Base-by-base conservation (phyloP, 2,113 vertebrate species). In the Ochotona curzoniae region DNA sequence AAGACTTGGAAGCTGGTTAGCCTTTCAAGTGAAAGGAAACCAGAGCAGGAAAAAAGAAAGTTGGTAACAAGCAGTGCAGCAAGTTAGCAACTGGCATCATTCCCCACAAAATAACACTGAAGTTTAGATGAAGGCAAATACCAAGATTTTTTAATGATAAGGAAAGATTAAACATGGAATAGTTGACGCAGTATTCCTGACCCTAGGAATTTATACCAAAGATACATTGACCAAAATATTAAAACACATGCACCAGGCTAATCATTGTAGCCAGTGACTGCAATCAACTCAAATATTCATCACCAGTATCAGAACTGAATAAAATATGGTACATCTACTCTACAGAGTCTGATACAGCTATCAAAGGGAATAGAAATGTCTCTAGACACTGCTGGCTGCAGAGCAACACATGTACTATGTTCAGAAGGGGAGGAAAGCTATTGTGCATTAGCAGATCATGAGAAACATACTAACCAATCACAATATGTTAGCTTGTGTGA, bases 381-480 rank as follows among this genome's bases (percentile, higher is more conserved):
- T 89, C n/a, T 35, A 64, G 15, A 70, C 64, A 83, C 1, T 21
- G 0, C 26, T 82, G 71, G 57, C 8, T 73, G 15, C 90, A 85
- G 14, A 82, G 75, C 90, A 82, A n/a, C 80, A 21, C 61, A 1
- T 87, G 79, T 35, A 35, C 8, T 86, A 9, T 73, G 1, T 70
- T 88, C 87, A 67, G 10, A 82, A 94, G 85, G 12, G 57, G 11
- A 64, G 49, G 49, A 74, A 70, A 88, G 54, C 6, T 81, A 71
- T n/a, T 30, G 71, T 1, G 92, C 57, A 60, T 66, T 26, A 54
- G 30, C 83, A 71, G 51, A 8, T 35, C 25, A 81, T 69, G 28
- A 83, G 61, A 90, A 95, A 84, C 28, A 32, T 35, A 78, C 80
- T 38, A 85, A 63, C 15, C 28, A 86, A 93, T 86, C 76, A n/a